phyloP scores from a whole-genome alignment of 2,888 invertebrate genomes.

The Asteroscopus sphinx region DNA sequence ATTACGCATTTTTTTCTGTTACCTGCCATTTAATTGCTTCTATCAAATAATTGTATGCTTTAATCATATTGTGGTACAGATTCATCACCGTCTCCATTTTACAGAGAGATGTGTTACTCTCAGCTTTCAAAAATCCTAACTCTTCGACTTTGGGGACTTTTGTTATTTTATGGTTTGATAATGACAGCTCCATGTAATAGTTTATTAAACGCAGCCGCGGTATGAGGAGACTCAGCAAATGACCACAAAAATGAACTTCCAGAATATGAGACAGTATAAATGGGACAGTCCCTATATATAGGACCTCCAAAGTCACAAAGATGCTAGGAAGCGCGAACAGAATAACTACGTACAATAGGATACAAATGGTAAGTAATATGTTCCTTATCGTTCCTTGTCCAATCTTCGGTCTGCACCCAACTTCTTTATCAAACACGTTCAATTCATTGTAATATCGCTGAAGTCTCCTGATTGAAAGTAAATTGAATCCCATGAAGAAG shows the following conservation, averaged over 20 bases:
- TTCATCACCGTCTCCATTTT: slow-evolving; percentile 73
- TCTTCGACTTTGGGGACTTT: slow-evolving; percentile 57
- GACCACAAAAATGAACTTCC: slow-evolving; percentile 72
- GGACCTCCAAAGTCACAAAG: slow-evolving; percentile 17
- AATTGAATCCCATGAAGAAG: slow-evolving; percentile 58
- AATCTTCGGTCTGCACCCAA: slow-evolving; percentile 66
- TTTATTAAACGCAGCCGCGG: slow-evolving; percentile 72
- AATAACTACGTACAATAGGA: slow-evolving; percentile 46
- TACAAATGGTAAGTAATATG: slow-evolving; percentile 51
- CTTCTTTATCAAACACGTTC: slow-evolving; percentile 68
- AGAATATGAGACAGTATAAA: slow-evolving; percentile 58
- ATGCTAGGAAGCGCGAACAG: slow-evolving; percentile 42
- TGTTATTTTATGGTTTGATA: slow-evolving; percentile 54
- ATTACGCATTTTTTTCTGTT: slow-evolving; percentile 17
- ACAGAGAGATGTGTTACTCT: slow-evolving; percentile 54
- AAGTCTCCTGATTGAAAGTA: slow-evolving; percentile 62
- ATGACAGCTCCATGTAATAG: slow-evolving; percentile 67
- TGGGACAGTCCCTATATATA: slow-evolving; percentile 45
- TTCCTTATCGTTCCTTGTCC: slow-evolving; percentile 63
- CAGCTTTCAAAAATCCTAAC: slow-evolving; percentile 52
- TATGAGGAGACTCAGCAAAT: slow-evolving; percentile 69
- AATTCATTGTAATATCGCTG: slow-evolving; percentile 66
- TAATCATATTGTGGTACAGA: slow-evolving; percentile 71
- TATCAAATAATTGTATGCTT: slow-evolving; percentile 70
- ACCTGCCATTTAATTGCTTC: slow-evolving; percentile 82